Evolutionary conservation across 2,113 vertebrate species (phyloP), one percentile per base, ranked within the genome.

Genomic region (Siniperca chuatsi): DNA sequence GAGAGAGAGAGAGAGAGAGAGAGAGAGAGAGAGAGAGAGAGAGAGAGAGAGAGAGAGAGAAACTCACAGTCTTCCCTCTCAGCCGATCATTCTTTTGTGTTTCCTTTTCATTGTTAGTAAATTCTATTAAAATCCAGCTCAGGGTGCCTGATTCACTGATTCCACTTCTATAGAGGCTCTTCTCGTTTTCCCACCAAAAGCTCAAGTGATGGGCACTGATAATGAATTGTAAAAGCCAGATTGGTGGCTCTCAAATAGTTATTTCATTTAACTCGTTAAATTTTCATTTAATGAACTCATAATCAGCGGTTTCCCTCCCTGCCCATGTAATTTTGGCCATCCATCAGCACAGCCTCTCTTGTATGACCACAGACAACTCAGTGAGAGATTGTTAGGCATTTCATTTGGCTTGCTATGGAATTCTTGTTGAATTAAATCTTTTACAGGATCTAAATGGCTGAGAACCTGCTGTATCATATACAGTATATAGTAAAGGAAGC

Each of bases 121-220:
- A 68, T 79, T 65, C 11, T 69, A 75, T 84, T 73, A 69, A 83
- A 83, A 57, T 77, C 81, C 60, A 81, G 73, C 66, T 81, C 44
- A 71, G 20, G 74, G 50, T 54, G 67, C 78, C n/a, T 76, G 44
- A 74, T 86, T 52, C 55, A 62, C 75, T 74, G 8, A 72, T 54
- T 86, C 61, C 61, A 48, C 57, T 79, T 68, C 73, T 77, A 23
- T 2, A 54, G 61, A 79, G 55, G 2, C 72, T 75, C 25, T 5
- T 42, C 29, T 75, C 42, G 2, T 40, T 72, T 82, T 73, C 40
- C 65, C 73, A 78, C 57, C 69, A 76, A 79, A 87, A 65, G 44
- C 81, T 65, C 11, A 33, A 72, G 50, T 60, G 40, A 72, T 77
- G 11, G 35, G 29, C 54, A 11, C 72, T 62, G 50, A 48, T 44